phyloP scores from a whole-genome alignment of 1,140 invertebrate genomes.

The Heliconius hewitsoni region DNA sequence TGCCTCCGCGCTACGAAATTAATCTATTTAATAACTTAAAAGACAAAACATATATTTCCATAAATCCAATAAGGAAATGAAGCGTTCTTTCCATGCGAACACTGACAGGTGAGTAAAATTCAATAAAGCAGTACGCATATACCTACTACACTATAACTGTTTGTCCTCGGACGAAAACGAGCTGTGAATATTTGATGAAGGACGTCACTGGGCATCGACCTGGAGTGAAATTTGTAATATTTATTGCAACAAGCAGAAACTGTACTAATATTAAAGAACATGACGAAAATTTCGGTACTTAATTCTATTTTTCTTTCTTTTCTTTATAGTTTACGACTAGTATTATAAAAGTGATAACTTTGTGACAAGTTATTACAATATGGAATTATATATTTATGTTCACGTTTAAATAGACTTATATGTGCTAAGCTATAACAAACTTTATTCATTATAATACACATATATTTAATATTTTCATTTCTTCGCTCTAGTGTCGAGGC shows the following conservation, averaged over 20 bases:
- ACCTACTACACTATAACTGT: background rate
- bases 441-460: too few relatives aligned
- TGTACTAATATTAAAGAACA: background rate
- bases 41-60: background rate
- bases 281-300: background rate
- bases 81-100: background rate
- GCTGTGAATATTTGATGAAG: background rate
- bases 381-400: too few relatives aligned
- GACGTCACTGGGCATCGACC: background rate
- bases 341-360: too few relatives aligned
- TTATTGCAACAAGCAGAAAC: background rate
- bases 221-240: background rate
- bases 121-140: background rate
- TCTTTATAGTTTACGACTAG: too few relatives aligned
- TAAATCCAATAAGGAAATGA: conserved; percentile 5
- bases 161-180: conserved; percentile 2
- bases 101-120: conserved; percentile 7
- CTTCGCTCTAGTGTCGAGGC: too few relatives aligned
- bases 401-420: too few relatives aligned
- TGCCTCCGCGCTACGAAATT: too few relatives aligned
- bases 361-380: too few relatives aligned
- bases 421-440: too few relatives aligned
- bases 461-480: too few relatives aligned
- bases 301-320: background rate
- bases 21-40: background rate